Percentiles rank a stretch among this genome's conserved stretches.
phyloP scores from a whole-genome alignment of 2,797 vertebrate genomes.

The Trematomus bernacchii region DNA sequence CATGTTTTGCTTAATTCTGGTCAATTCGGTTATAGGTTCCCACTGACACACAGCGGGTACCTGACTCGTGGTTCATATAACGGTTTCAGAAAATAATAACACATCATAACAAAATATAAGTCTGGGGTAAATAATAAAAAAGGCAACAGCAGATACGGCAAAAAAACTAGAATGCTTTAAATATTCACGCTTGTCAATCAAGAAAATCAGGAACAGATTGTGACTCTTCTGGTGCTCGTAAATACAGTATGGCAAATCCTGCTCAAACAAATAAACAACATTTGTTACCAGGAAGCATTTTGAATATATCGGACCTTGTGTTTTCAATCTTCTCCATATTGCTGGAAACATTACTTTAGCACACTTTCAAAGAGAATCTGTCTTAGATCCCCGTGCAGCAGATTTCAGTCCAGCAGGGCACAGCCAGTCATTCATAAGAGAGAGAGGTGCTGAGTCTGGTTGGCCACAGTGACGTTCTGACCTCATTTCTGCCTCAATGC shows the following conservation, averaged over 20 bases:
- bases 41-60: not conserved
- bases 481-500: slow-evolving; percentile 17
- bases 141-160: not conserved
- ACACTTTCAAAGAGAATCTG: slow-evolving; percentile 6
- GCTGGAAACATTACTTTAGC: slow-evolving; percentile 21
- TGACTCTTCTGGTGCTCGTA: not conserved
- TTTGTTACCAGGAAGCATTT: slow-evolving; percentile 24
- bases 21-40: not conserved
- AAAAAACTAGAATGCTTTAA: not conserved
- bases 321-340: slow-evolving; percentile 14
- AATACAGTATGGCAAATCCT: not conserved
- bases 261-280: slow-evolving; percentile 5
- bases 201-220: slow-evolving; percentile 9
- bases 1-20: slow-evolving; percentile 1
- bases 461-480: slow-evolving; percentile 15
- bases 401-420: slow-evolving; percentile 14
- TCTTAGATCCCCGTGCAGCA: slow-evolving; percentile 7
- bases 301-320: slow-evolving; percentile 17
- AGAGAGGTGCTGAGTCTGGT: not conserved
- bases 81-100: slow-evolving; percentile 3
- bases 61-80: not conserved
- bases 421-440: slow-evolving; percentile 42
- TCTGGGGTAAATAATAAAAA: not conserved
- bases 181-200: not conserved
- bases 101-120: not conserved